phyloP scores from a whole-genome alignment of 1,140 invertebrate species.

The Drosophila hydei region DNA sequence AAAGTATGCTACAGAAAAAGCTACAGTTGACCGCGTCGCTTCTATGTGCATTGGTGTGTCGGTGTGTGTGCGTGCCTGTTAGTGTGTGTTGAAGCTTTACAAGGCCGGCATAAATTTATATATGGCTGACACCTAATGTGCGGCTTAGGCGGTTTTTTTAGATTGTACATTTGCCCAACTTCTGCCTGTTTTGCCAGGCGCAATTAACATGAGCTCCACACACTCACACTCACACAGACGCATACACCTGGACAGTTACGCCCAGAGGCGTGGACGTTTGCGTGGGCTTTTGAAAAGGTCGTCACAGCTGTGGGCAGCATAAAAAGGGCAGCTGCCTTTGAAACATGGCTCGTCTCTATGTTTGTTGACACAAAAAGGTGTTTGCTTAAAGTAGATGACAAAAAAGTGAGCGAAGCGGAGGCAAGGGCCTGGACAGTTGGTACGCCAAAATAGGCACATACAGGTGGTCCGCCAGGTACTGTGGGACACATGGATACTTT shows the following conservation, averaged over 20 bases:
- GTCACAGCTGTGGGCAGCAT: conserved; percentile 56
- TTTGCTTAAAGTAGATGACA: conserved; percentile 53
- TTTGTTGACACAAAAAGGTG: conserved; percentile 56
- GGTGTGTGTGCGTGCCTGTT: conserved; percentile 12
- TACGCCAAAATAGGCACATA: conserved; percentile 2
- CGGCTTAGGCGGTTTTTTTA: conserved; percentile 59
- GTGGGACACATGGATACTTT: neutral
- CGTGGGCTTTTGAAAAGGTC: conserved; percentile 52
- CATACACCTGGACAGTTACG: conserved; percentile 39
- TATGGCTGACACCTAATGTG: conserved; percentile 72
- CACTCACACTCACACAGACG: conserved; percentile 5
- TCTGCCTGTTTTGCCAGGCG: conserved; percentile 52
- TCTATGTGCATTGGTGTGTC: conserved; percentile 3
- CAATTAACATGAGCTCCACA: conserved; percentile 58
- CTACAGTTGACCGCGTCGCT: conserved; percentile 25
- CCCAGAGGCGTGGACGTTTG: conserved; percentile 21
- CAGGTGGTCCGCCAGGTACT: neutral
- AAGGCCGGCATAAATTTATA: conserved; percentile 75
- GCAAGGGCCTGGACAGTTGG: conserved; percentile 11
- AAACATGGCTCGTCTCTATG: conserved; percentile 4
- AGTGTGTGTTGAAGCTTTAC: conserved; percentile 45
- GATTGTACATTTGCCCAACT: conserved; percentile 38
- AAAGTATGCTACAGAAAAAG: conserved; percentile 41
- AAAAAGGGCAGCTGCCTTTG: conserved; percentile 65
- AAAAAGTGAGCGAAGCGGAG: conserved; percentile 1